Base-by-base conservation (phyloP, 2,888 invertebrate species). In the Coleophora deauratella region DNA sequence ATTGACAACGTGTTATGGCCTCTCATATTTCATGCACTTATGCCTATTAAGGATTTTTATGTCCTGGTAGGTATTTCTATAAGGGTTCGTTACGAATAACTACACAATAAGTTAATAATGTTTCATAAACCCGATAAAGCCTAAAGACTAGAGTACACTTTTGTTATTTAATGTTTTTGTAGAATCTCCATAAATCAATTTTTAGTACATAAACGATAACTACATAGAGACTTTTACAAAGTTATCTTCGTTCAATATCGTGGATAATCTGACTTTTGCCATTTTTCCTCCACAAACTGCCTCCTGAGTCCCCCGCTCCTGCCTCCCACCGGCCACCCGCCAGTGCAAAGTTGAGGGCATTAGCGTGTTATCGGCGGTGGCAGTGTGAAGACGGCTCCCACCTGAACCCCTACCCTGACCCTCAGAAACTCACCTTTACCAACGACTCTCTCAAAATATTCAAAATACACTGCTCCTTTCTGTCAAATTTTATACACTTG, bases 341-440 rank as follows among this genome's bases (percentile, higher is more conserved):
- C 74, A 82, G 85, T 84, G 85, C 81, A 84, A 85, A 84, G 84
- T 85, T 85, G 85, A 84, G 80, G 81, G 81, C 82, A 85, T 85
- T 84, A 85, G 76, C 84, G 82, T 85, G 84, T 84, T 84, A 85
- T 85, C 85, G 81, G 80, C 60, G 72, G 70, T 69, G 68, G 73
- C 66, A 72, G 76, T 66, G 82, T 75, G 80, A 84, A 84, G 84
- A 84, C 76, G 77, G 74, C 76, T 61, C 79, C 80, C 79, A 84
- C 84, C 82, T 84, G 84, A 74, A 65, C 72, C 54, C 49, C 52
- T 56, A 77, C 66, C 66, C 71, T 54, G 54, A 47, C 46, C 50
- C 51, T 43, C 39, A 41, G 47, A 51, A 55, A 65, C 59, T 66
- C 57, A 54, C 47, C 53, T 52, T 45, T 51, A 53, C 56, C 51